phyloP scores from a whole-genome alignment of 2,797 vertebrate genomes.

The Danio jaintianensis region DNA sequence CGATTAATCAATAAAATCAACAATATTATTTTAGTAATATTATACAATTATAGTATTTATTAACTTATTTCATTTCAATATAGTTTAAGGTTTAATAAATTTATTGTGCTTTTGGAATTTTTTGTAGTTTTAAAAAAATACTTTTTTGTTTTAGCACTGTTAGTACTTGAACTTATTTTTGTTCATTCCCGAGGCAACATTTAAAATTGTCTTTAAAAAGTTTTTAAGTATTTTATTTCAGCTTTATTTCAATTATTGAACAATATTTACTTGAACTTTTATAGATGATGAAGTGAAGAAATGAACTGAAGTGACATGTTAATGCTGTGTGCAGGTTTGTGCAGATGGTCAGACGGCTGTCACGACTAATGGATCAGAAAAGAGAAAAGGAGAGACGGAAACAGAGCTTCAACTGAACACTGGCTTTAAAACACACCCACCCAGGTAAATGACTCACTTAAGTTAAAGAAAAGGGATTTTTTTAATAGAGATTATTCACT shows the following conservation, averaged over 20 bases:
- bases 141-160: neutral
- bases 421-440: slow-evolving; percentile 75
- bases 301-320: neutral
- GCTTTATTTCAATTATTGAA: neutral
- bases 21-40: no score
- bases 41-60: no score
- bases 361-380: slow-evolving; percentile 55
- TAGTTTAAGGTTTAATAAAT: no score
- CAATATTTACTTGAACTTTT: neutral
- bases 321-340: slow-evolving; percentile 80
- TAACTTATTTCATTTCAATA: no score
- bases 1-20: no score
- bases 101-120: neutral
- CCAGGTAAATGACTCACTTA: slow-evolving; percentile 78
- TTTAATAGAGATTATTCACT: neutral
- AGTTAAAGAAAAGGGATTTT: no score
- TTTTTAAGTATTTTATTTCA: neutral
- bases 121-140: neutral
- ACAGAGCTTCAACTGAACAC: slow-evolving; percentile 46
- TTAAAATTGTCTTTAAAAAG: neutral
- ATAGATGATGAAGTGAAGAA: no score
- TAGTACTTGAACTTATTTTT: neutral
- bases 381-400: slow-evolving; percentile 46
- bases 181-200: neutral
- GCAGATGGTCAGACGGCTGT: slow-evolving; percentile 82